phyloP scores from a whole-genome alignment of 2,113 vertebrate species.

The Vanacampus margaritifer region DNA sequence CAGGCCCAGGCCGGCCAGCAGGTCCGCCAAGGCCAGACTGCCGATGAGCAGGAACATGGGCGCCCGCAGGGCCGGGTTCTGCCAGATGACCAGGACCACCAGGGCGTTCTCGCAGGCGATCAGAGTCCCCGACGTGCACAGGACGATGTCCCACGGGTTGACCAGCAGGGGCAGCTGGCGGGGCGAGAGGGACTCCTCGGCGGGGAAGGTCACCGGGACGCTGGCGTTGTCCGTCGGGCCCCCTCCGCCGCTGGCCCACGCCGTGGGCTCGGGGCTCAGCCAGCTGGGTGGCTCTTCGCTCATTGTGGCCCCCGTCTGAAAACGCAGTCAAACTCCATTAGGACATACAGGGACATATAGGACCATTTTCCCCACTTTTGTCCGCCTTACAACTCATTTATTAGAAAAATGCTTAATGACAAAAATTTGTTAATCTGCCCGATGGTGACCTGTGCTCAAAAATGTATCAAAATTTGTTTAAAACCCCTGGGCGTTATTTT shows the following conservation, averaged over 20 bases:
- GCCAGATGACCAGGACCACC: slow-evolving; percentile 97
- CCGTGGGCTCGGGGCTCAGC: slow-evolving; percentile 79
- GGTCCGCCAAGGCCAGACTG: slow-evolving; percentile 94
- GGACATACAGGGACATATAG: too few species aligned
- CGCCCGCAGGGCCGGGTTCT: slow-evolving; percentile 90
- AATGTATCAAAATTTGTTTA: too few species aligned
- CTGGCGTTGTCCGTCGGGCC: slow-evolving; percentile 80
- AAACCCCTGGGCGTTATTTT: too few species aligned
- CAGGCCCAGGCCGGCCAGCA: slow-evolving; percentile 92
- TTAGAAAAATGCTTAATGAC: neutral
- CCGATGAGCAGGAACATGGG: slow-evolving; percentile 98
- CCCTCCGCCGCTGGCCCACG: slow-evolving; percentile 73
- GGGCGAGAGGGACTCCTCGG: slow-evolving; percentile 72
- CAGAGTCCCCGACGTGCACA: slow-evolving; percentile 94
- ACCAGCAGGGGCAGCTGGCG: slow-evolving; percentile 74
- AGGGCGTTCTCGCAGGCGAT: slow-evolving; percentile 97
- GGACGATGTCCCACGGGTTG: slow-evolving; percentile 97
- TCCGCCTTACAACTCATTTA: too few species aligned
- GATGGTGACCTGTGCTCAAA: too few species aligned
- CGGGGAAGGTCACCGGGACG: slow-evolving; percentile 66
- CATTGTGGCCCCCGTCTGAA: slow-evolving; percentile 86
- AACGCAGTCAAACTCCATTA: slow-evolving; percentile 2
- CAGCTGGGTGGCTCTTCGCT: slow-evolving; percentile 88
- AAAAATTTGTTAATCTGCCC: too few species aligned
- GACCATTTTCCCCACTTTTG: too few species aligned